Base-by-base conservation (phyloP, 2,888 invertebrate species). In the Physocephala rufipes region DNA sequence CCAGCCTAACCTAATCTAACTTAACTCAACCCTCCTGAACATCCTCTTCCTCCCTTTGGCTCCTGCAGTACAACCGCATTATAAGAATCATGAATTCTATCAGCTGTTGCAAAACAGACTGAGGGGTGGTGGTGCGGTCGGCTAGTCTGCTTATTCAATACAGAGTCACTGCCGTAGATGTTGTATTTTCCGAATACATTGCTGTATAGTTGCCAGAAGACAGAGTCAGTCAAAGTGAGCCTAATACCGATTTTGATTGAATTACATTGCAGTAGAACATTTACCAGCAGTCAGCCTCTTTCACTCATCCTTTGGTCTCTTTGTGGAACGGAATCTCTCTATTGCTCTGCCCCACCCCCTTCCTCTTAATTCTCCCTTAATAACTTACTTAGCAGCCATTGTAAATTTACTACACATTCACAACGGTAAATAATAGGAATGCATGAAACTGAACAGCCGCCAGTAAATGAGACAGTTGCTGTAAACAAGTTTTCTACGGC, bases 401-500 rank as follows among this genome's bases (percentile, higher is more conserved):
- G 67, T 59, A 58, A 53, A 58, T 51, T 65, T 51, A 65, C 61
- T 62, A 62, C 62, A 49, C 51, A 68, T 62, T 62, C 62, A 62
- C 4, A 68, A 62, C 36, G 49, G 68, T 68, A 68, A 68, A 68
- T 68, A 68, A 68, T 16, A 68, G 68, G 47, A 67, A 28, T 51
- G 36, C 19, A 65, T 28, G 51, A 51, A 65, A 45, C 58, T 5
- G 58, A 26, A 58, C 15, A 13, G 26, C 16, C 16, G 58, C 24
- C 24, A 55, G 26, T 15, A 28, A 51, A 26, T 24, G 53, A n/a
- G n/a, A 21, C 53, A 45, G 63, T 63, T 65, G 65, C 65, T 65
- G 65, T 47, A 64, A 45, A 16, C 47, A 19, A 9, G 55, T 16
- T 26, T 47, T 63, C 47, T 47, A 21, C 36, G 4, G 36, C 36